These are phyloP conservation scores for Eucidaris tribuloides DNA, from an alignment of 35 echinoderm and acorn worm species.

Conservation along the genomic window DNA sequence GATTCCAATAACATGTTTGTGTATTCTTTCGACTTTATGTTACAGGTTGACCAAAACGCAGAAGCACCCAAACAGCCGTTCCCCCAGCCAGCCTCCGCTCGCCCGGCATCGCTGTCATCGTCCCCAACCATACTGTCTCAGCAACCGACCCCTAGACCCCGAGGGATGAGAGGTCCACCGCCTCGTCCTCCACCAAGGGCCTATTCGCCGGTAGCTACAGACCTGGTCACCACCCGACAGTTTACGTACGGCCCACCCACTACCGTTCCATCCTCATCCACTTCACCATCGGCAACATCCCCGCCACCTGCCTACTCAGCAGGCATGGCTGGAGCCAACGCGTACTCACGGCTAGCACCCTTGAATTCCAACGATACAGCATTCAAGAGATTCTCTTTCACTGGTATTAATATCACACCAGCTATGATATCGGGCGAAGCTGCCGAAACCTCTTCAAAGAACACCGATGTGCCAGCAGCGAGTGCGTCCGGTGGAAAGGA, in stretches of 20 bases:
- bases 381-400: constrained; percentile 69
- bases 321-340: background rate
- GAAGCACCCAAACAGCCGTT: too few species aligned
- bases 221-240: constrained; percentile 39
- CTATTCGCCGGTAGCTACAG: constrained; percentile 60
- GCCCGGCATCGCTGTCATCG: constrained; percentile 34
- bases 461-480: background rate
- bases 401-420: constrained; percentile 63
- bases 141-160: constrained; percentile 18
- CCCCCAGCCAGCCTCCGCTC: background rate
- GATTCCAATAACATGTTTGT: too few species aligned
- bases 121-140: constrained; percentile 33
- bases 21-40: too few species aligned
- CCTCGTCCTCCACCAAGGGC: constrained; percentile 65
- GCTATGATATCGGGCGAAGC: constrained; percentile 56
- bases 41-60: too few species aligned
- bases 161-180: constrained; percentile 34
- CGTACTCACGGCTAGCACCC: background rate
- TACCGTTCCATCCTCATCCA: constrained; percentile 22
- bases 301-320: constrained; percentile 24
- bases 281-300: constrained; percentile 14
- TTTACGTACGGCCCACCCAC: background rate
- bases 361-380: constrained; percentile 41
- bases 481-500: constrained; percentile 1
- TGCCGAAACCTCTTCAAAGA: background rate